Percentiles rank a stretch among this genome's conserved stretches.
Conservation (phyloP, 2,888 invertebrate genomes). For the Drosophila birchii region DNA sequence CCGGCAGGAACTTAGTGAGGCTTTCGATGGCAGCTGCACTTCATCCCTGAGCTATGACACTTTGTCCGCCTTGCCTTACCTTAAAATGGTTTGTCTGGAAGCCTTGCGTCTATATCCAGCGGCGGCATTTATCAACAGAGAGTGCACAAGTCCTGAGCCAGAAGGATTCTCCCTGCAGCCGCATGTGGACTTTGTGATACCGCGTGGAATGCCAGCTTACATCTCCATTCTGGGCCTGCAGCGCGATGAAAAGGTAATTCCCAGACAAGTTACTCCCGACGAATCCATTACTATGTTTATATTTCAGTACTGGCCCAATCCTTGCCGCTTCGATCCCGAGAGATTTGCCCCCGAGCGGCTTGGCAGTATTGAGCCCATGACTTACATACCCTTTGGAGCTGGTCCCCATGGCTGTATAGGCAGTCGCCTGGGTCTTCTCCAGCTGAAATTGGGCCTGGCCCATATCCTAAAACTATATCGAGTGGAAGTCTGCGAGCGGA, state of each 20-base stretch:
- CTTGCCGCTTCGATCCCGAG: slow-evolving; percentile 79
- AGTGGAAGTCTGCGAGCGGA: slow-evolving; percentile 67
- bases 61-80: slow-evolving; percentile 82
- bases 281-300: not conserved
- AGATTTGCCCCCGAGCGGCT: slow-evolving; percentile 70
- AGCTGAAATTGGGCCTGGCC: slow-evolving; percentile 80
- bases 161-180: slow-evolving; percentile 72
- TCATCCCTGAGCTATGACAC: slow-evolving; percentile 81
- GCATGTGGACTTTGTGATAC: slow-evolving; percentile 70
- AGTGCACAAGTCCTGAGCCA: slow-evolving; percentile 66
- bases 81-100: slow-evolving; percentile 84
- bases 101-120: slow-evolving; percentile 82
- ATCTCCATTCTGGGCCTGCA: slow-evolving; percentile 82
- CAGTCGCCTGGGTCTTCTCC: slow-evolving; percentile 81
- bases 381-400: slow-evolving; percentile 82
- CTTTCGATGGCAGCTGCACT: slow-evolving; percentile 41
- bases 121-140: slow-evolving; percentile 82
- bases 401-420: slow-evolving; percentile 84
- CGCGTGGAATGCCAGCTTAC: slow-evolving; percentile 81
- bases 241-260: slow-evolving; percentile 78
- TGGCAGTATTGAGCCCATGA: slow-evolving; percentile 67
- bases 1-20: slow-evolving; percentile 81
- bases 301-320: slow-evolving; percentile 80
- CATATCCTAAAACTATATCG: slow-evolving; percentile 69
- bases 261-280: rapidly evolving